These are phyloP conservation scores for Lordiphosa collinella DNA, from an alignment of 1,140 invertebrate species.

Conservation along the genomic window DNA sequence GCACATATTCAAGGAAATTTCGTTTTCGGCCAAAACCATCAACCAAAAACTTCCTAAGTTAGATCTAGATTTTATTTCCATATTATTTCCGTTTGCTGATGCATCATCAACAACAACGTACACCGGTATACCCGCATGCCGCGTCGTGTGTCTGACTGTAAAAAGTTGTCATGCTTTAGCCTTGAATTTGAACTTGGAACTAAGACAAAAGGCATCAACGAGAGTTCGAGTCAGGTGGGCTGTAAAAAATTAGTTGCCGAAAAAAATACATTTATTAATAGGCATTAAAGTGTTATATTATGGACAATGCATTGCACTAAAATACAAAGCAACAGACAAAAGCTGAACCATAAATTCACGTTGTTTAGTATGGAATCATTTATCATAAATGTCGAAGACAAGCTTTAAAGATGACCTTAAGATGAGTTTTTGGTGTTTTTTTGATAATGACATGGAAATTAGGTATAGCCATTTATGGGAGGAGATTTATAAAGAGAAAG, in stretches of 20 bases:
- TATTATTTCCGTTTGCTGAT: constrained; percentile 21
- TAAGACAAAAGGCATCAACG: constrained; percentile 49
- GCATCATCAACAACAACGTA: constrained; percentile 12
- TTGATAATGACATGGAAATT: no score
- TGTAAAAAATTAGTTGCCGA: constrained; percentile 36
- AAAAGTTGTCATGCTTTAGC: constrained; percentile 48
- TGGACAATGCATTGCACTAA: constrained; percentile 35
- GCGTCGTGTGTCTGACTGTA: constrained; percentile 23
- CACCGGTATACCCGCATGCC: constrained; percentile 19
- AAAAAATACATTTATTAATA: constrained; percentile 35
- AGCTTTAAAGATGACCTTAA: not conserved
- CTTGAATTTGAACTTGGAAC: constrained; percentile 72
- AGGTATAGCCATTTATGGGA: no score
- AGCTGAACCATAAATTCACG: constrained; percentile 39
- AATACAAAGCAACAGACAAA: constrained; percentile 17
- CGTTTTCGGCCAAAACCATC: constrained; percentile 10
- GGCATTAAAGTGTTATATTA: constrained; percentile 10
- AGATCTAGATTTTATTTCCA: constrained; percentile 32
- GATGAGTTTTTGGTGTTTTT: no score
- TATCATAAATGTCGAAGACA: constrained; percentile 39
- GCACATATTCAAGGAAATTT: constrained; percentile 57
- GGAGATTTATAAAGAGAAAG: no score
- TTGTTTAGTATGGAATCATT: constrained; percentile 34
- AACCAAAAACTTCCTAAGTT: constrained; percentile 29
- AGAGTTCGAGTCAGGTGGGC: constrained; percentile 36